Evolutionary conservation across 2,113 vertebrate genomes (phyloP).

Genomic region (Malaclemys terrapin): DNA sequence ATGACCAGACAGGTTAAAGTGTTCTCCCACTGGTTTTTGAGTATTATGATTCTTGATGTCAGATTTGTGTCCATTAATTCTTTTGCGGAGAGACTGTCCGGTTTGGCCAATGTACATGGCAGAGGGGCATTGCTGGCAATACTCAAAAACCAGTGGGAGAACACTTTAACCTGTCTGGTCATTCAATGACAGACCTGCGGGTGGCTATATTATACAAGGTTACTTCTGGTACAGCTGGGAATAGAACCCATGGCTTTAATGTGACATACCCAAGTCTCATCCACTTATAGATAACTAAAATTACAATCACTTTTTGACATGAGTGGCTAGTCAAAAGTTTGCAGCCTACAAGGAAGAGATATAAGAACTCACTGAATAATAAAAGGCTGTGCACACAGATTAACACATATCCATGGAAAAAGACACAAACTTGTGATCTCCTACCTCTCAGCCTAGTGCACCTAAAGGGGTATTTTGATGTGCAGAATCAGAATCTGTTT

Average conservation of each 20-base stretch:
- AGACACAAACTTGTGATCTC: slow-evolving; percentile 18
- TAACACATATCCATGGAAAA: too few species aligned
- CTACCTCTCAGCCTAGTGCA: neutral
- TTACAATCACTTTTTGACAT: neutral
- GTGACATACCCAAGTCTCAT: neutral
- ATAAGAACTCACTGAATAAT: slow-evolving; percentile 12
- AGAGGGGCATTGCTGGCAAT: too few species aligned
- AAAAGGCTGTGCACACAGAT: slow-evolving; percentile 47
- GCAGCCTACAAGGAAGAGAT: neutral
- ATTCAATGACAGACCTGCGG: too few species aligned
- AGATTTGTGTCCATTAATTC: too few species aligned
- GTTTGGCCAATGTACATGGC: too few species aligned
- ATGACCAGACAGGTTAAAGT: too few species aligned
- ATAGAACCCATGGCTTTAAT: neutral
- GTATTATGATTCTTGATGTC: too few species aligned
- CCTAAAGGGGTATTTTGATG: slow-evolving; percentile 2
- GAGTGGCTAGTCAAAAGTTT: neutral
- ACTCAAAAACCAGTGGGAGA: too few species aligned
- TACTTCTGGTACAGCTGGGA: neutral
- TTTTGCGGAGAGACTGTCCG: too few species aligned
- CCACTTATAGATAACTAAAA: neutral
- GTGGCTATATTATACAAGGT: neutral
- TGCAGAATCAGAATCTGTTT: neutral
- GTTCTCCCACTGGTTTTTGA: too few species aligned
- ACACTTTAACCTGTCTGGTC: too few species aligned